These are phyloP conservation scores for Lymantria dispar DNA, from an alignment of 2,888 invertebrate species.

Conservation along the genomic window DNA sequence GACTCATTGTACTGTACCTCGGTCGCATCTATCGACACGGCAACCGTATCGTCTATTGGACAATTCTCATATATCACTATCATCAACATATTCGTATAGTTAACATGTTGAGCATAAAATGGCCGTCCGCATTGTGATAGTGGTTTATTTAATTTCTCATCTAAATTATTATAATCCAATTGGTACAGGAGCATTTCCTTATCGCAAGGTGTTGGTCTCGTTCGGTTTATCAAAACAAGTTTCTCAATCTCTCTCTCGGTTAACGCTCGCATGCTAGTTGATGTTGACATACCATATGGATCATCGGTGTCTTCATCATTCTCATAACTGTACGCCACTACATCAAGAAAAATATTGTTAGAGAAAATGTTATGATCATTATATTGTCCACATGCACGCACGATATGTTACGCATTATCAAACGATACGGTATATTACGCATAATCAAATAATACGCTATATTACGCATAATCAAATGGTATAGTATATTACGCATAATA, in stretches of 20 bases:
- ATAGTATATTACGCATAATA: too few relatives aligned
- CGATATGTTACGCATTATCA: too few relatives aligned
- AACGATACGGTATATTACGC: too few relatives aligned
- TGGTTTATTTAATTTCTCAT: slow-evolving; percentile 75
- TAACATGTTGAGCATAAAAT: slow-evolving; percentile 88
- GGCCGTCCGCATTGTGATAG: slow-evolving; percentile 77
- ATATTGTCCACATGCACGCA: not conserved
- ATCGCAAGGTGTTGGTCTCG: slow-evolving; percentile 93
- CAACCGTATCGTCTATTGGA: slow-evolving; percentile 69
- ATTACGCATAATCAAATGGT: too few relatives aligned
- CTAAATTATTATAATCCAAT: slow-evolving; percentile 71
- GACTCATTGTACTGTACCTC: slow-evolving; percentile 83
- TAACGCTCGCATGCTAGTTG: slow-evolving; percentile 55
- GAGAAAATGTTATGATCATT: not conserved
- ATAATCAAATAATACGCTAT: too few relatives aligned
- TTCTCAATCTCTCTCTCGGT: slow-evolving; percentile 84
- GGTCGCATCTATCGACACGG: slow-evolving; percentile 65
- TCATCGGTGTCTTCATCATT: slow-evolving; percentile 77
- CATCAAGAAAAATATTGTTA: slow-evolving; percentile 1
- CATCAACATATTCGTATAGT: slow-evolving; percentile 89
- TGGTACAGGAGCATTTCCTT: slow-evolving; percentile 85
- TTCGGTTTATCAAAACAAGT: slow-evolving; percentile 87
- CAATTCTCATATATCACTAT: slow-evolving; percentile 88
- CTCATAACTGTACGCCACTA: slow-evolving; percentile 69
- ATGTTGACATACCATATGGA: slow-evolving; percentile 54